Evolutionary conservation across 2,797 vertebrate species (phyloP), one percentile per base, ranked within the genome.

Genomic region (Philypnodon macrostomus): DNA sequence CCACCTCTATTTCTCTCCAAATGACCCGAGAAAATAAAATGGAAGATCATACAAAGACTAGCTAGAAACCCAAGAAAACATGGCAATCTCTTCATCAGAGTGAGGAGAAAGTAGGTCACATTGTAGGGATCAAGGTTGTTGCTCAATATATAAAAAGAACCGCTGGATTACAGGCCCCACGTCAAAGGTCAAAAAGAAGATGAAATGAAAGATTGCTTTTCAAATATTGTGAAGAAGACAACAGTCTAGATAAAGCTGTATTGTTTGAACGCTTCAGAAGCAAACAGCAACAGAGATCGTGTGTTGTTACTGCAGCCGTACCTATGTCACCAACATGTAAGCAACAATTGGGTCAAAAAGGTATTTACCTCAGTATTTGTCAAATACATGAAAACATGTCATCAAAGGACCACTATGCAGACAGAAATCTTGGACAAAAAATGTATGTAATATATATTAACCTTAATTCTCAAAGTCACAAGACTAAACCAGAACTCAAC

Each of bases 171-270:
- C 38, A 65, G 58, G 63, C 59, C 51, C 27, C 56, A 66, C 41
- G 55, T 54, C 51, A 73, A 75, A 77, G 67, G 69, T 76, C 53
- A 62, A 62, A n/a, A 67, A 48, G 55, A 75, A 81, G 80, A 87
- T 81, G 48, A 78, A 85, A 84, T 72, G 61, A 79, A 65, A 60
- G 65, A 74, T 73, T 46, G 63, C 67, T 60, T 67, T 33, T 53
- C 17, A 42, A 53, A 70, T 70, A 58, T 67, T 15, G 52, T 27
- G n/a, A 37, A 56, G 27, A 60, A 46, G 41, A 46, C 13, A 5
- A 26, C 18, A 31, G 15, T 56, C 38, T 16, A 40, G 51, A 62
- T 69, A 60, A 39, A 17, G 12, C 10, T 19, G 9, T 45, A 47
- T 34, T 61, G 58, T 70, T 53, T 70, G 34, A 32, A 58, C 1